Conservation (phyloP, 2,888 invertebrate species). For the Allacma fusca region DNA sequence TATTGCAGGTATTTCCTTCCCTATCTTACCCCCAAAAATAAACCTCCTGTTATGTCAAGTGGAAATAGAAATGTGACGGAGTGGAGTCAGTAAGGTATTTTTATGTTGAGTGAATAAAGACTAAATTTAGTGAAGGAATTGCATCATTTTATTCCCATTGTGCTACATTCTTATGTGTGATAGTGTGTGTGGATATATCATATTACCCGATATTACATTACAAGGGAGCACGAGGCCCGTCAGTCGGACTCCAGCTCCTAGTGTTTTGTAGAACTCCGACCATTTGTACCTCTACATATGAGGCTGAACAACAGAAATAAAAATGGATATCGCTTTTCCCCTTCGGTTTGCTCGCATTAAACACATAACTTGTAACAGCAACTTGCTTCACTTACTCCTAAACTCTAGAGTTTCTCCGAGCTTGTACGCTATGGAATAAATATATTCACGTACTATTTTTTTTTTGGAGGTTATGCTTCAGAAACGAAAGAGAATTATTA, state of each 20-base stretch:
- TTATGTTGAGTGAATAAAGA: neutral
- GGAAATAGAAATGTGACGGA: too few relatives aligned
- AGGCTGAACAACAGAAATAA: neutral
- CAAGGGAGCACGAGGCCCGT: neutral
- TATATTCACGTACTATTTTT: neutral
- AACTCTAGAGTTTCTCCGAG: neutral
- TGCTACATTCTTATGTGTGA: neutral
- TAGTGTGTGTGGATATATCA: neutral
- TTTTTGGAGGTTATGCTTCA: neutral
- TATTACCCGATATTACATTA: neutral
- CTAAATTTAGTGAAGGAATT: neutral
- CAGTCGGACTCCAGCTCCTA: neutral
- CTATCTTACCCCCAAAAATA: too few relatives aligned
- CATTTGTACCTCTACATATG: neutral
- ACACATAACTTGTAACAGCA: neutral
- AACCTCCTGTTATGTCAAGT: too few relatives aligned
- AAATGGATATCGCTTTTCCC: slow-evolving; percentile 16
- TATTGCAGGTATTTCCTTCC: too few relatives aligned
- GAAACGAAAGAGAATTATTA: slow-evolving; percentile 16
- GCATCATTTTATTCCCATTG: neutral
- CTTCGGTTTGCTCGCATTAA: neutral
- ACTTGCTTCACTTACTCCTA: neutral
- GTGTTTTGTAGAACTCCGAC: neutral
- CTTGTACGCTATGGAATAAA: neutral
- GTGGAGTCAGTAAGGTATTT: neutral